Evolutionary conservation across 2,888 invertebrate genomes (phyloP).

Genomic region (Meiosimyza decipiens): DNA sequence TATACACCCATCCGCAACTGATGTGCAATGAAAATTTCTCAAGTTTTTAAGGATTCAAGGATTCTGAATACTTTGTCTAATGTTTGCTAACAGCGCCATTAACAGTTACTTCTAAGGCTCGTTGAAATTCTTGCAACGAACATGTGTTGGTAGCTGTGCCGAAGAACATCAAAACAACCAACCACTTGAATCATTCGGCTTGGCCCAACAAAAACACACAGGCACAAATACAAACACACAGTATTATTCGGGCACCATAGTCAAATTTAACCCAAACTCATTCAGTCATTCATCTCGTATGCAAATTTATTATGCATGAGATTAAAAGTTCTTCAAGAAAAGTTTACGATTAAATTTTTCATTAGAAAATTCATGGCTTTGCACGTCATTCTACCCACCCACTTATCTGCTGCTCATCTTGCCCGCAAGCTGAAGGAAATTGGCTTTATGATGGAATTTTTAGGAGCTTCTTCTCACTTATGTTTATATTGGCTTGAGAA

Average conservation of each 20-base stretch:
- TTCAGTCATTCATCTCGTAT: slow-evolving; percentile 32
- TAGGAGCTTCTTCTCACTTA: not conserved
- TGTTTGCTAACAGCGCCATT: slow-evolving; percentile 23
- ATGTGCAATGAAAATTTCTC: no score
- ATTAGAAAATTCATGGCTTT: slow-evolving; percentile 38
- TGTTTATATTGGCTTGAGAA: slow-evolving; percentile 1
- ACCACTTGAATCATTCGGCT: not conserved
- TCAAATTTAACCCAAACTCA: not conserved
- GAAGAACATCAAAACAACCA: no score
- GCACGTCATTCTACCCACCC: not conserved
- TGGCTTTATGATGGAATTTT: slow-evolving; percentile 12
- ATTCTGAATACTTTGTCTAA: not conserved
- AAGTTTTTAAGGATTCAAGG: slow-evolving; percentile 1
- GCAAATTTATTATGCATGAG: slow-evolving; percentile 50
- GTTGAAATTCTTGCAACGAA: not conserved
- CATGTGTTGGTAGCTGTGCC: no score
- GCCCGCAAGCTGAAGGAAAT: slow-evolving; percentile 2
- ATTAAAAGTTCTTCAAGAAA: slow-evolving; percentile 50
- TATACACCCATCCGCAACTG: no score
- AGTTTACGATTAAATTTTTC: slow-evolving; percentile 49
- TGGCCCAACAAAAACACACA: not conserved
- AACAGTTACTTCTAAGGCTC: not conserved
- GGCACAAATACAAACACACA: not conserved
- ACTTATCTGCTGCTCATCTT: not conserved
- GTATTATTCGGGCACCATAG: not conserved